Percentiles rank a stretch among this genome's conserved stretches.
Conservation (phyloP, 2,113 vertebrate genomes). For the Cheirogaleus medius region DNA sequence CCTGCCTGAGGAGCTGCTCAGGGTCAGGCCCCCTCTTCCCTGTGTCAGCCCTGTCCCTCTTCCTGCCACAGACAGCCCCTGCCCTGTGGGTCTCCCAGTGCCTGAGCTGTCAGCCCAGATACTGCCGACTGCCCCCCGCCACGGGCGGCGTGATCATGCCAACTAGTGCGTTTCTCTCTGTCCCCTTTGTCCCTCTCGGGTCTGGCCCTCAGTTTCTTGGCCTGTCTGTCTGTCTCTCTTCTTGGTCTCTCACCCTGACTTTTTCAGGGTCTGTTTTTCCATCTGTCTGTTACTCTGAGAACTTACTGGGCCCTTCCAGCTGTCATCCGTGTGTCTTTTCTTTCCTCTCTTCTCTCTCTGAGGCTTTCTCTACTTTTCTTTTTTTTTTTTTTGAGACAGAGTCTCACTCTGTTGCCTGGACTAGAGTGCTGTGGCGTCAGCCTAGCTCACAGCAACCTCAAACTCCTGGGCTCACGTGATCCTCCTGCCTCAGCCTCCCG, state of each 20-base stretch:
- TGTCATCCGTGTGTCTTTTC: background rate
- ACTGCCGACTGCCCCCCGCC: background rate
- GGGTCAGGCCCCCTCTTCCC: slow-evolving; percentile 80
- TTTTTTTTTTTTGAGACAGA: too few relatives aligned
- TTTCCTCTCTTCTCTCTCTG: background rate
- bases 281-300: background rate
- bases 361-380: background rate
- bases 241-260: background rate
- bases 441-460: too few relatives aligned
- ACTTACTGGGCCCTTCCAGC: fast-evolving
- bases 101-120: background rate
- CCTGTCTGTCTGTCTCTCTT: background rate
- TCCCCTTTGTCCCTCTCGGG: background rate
- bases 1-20: slow-evolving; percentile 92
- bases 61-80: background rate
- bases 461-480: too few relatives aligned
- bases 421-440: too few relatives aligned
- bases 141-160: fast-evolving
- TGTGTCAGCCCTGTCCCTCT: background rate
- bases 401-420: too few relatives aligned
- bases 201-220: background rate
- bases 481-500: too few relatives aligned
- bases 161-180: background rate
- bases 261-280: background rate
- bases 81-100: background rate